phyloP scores from a whole-genome alignment of 2,113 vertebrate genomes.

The Dicrurus megarhynchus region DNA sequence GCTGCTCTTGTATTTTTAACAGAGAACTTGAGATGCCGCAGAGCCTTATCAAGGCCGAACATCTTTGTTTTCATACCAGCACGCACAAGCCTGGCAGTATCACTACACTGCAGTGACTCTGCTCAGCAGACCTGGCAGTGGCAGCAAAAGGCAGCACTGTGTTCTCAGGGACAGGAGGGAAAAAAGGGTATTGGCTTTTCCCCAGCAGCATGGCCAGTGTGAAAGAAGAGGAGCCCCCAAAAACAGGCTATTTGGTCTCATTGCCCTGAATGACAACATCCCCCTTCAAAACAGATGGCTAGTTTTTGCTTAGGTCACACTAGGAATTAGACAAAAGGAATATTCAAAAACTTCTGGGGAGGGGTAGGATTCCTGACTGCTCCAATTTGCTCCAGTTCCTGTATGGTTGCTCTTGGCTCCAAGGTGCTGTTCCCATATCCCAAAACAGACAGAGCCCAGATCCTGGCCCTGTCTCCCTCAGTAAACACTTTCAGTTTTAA shows the following conservation, averaged over 20 bases:
- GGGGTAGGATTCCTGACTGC: neutral
- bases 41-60: slow-evolving; percentile 26
- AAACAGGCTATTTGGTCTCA: neutral
- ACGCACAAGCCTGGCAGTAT: neutral
- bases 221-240: neutral
- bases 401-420: neutral
- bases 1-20: slow-evolving; percentile 11
- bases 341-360: neutral
- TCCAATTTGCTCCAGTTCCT: neutral
- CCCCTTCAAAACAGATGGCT: neutral
- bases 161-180: neutral
- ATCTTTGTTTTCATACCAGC: slow-evolving; percentile 18
- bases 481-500: neutral
- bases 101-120: neutral
- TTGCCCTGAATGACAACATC: neutral
- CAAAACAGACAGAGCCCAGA: neutral
- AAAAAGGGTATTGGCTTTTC: neutral
- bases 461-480: fast-evolving
- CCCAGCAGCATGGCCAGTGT: neutral
- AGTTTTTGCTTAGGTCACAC: neutral
- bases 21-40: neutral
- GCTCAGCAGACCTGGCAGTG: neutral
- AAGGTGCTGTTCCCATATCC: neutral
- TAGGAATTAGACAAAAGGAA: neutral
- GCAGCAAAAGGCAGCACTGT: neutral